These are phyloP conservation scores for Varroa destructor DNA, from an alignment of 1,140 invertebrate species.

Conservation along the genomic window DNA sequence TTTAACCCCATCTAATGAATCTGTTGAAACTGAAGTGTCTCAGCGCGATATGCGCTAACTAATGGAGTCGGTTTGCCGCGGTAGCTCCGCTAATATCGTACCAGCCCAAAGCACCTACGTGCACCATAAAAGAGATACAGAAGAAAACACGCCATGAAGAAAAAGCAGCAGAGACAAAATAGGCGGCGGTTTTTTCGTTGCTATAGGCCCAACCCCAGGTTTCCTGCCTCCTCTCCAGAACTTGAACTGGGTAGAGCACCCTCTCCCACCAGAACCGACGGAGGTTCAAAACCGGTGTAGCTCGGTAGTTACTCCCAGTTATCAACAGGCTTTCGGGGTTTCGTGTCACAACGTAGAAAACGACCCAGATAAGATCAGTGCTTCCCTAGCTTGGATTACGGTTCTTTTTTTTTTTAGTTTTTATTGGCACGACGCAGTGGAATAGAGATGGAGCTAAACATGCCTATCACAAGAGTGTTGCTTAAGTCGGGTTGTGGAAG, in stretches of 20 bases:
- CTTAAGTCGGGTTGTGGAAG: conserved; percentile 7
- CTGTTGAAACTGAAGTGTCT: too few relatives aligned
- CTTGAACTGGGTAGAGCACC: not conserved
- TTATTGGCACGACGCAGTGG: not conserved
- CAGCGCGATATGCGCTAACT: too few relatives aligned
- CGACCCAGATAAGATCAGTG: too few relatives aligned
- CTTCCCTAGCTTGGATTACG: too few relatives aligned
- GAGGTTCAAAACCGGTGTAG: conserved; percentile 25
- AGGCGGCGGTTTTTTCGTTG: not conserved
- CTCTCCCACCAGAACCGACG: not conserved
- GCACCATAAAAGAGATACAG: too few relatives aligned
- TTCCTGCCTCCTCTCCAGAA: conserved; percentile 21
- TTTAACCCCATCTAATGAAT: too few relatives aligned
- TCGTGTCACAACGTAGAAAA: not conserved
- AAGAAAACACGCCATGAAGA: not conserved
- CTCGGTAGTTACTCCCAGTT: not conserved
- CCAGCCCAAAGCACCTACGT: too few relatives aligned
- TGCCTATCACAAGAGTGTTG: conserved; percentile 23
- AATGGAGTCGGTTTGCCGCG: too few relatives aligned
- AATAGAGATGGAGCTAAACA: conserved; percentile 2
- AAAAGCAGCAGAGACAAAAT: not conserved
- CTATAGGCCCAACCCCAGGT: not conserved
- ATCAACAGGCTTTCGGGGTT: not conserved
- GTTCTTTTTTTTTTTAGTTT: not conserved
- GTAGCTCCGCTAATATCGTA: too few relatives aligned